Percentiles rank a stretch among this genome's conserved stretches.
Evolutionary conservation across 2,113 vertebrate genomes (phyloP).

Genomic region (Gadus chalcogrammus): DNA sequence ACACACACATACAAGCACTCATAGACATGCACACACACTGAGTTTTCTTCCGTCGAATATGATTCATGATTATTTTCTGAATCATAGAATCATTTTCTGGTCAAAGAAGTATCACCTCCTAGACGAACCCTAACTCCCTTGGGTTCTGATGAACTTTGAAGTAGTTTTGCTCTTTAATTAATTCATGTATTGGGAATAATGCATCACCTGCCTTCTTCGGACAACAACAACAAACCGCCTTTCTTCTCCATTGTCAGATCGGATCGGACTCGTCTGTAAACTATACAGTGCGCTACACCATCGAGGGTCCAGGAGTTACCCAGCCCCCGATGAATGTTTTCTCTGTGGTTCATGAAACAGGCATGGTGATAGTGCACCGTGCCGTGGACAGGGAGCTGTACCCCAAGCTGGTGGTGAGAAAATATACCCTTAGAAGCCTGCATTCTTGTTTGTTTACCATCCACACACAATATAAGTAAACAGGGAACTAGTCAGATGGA

Average conservation of each 20-base stretch:
- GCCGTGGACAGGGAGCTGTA: conserved; percentile 80
- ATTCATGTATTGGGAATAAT: too few species aligned
- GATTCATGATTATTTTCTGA: too few species aligned
- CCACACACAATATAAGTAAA: neutral
- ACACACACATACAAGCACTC: neutral
- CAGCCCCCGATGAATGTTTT: conserved; percentile 74
- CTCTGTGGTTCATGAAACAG: conserved; percentile 67
- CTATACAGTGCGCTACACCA: conserved; percentile 74
- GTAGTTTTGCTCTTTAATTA: too few species aligned
- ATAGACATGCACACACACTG: neutral
- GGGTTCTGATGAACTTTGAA: too few species aligned
- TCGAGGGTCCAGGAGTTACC: conserved; percentile 78
- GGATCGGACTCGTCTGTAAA: conserved; percentile 78
- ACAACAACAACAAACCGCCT: too few species aligned
- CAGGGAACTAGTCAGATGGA: neutral
- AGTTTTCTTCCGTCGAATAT: too few species aligned
- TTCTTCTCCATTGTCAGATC: conserved; percentile 61
- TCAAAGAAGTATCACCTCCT: too few species aligned
- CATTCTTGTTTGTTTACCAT: neutral
- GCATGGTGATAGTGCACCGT: conserved; percentile 73
- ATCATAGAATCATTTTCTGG: too few species aligned
- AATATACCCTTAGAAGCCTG: neutral
- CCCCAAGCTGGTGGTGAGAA: conserved; percentile 67
- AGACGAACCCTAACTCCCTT: too few species aligned
- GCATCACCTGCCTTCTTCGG: too few species aligned